phyloP scores from a whole-genome alignment of 2,797 vertebrate genomes.

The Cryptoprocta ferox region DNA sequence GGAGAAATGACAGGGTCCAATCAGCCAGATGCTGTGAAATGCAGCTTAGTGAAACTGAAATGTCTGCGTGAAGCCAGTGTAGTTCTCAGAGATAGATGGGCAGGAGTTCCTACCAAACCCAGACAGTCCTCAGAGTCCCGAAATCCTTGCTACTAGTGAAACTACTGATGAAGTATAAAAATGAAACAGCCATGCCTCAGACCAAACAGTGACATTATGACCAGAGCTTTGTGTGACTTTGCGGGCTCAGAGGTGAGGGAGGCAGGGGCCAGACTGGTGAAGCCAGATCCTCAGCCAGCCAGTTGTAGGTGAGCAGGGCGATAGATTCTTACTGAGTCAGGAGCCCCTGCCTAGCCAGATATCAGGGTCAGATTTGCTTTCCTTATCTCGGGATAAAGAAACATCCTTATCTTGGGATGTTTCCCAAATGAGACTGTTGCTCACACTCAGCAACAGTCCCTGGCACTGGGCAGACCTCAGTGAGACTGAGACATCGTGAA shows the following conservation, averaged over 20 bases:
- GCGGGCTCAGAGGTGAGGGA: not conserved
- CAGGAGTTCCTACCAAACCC: not conserved
- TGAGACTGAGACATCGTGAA: not conserved
- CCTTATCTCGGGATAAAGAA: not conserved
- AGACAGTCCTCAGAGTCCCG: not conserved
- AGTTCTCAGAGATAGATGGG: not conserved
- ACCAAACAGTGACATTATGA: not conserved
- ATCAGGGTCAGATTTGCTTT: not conserved
- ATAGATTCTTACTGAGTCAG: not conserved
- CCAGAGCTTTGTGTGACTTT: not conserved
- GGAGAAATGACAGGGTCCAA: not conserved
- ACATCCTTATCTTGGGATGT: not conserved
- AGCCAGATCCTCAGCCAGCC: not conserved
- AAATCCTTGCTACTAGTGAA: not conserved
- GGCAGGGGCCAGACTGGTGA: not conserved
- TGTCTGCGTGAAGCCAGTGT: not conserved
- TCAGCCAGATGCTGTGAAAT: not conserved
- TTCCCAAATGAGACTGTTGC: not conserved
- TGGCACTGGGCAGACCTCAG: not conserved
- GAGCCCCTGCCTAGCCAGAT: not conserved
- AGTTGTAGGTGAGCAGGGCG: not conserved
- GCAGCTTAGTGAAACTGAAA: not conserved
- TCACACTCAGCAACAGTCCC: not conserved
- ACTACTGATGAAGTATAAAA: not conserved
- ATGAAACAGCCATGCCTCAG: not conserved